phyloP scores from a whole-genome alignment of 2,797 vertebrate species.

The Hippocampus kuda region DNA sequence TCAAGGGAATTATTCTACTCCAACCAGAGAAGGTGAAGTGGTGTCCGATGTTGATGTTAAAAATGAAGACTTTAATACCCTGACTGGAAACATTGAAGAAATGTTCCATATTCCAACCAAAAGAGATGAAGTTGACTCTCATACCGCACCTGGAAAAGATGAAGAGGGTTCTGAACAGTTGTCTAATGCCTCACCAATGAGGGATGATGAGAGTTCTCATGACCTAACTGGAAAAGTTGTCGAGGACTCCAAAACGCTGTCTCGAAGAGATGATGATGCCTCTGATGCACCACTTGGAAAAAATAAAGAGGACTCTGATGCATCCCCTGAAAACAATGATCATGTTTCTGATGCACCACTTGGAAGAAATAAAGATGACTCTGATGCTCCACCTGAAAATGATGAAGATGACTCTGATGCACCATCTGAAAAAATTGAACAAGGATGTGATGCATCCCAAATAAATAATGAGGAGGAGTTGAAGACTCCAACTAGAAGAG shows the following conservation, averaged over 20 bases:
- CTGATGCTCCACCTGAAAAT: background rate
- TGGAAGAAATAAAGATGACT: background rate
- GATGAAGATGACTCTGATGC: background rate
- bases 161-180: background rate
- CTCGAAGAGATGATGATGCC: background rate
- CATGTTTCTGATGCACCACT: background rate
- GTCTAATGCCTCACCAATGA: background rate
- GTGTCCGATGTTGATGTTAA: background rate
- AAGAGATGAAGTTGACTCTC: background rate
- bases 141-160: background rate
- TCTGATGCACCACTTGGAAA: background rate
- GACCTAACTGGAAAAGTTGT: background rate
- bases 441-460: background rate
- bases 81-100: background rate
- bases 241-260: background rate
- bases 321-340: background rate
- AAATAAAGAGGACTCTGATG: background rate
- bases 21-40: background rate
- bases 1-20: background rate
- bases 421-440: background rate
- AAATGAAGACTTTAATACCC: background rate
- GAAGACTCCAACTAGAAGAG: background rate
- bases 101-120: background rate
- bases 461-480: background rate
- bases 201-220: background rate